Evolutionary conservation across 2,113 vertebrate species (phyloP), one percentile per base, ranked within the genome.

Genomic region (Aegithalos caudatus): DNA sequence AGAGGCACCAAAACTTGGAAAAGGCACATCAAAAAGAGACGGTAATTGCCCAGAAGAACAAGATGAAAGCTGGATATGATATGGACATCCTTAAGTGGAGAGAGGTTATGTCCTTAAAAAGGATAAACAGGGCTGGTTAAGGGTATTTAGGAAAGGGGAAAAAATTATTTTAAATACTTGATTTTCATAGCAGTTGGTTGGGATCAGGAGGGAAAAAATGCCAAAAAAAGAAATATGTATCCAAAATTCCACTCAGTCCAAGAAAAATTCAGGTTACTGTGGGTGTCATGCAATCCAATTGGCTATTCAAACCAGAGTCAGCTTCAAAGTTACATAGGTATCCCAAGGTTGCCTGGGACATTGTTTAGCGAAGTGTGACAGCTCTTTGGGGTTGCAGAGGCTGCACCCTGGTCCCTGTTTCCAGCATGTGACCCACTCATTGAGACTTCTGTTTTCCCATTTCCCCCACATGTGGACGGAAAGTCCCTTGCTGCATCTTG

Each of bases 251-350:
- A 54, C 9, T 47, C 40, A 78, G 73, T 51, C 40, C 29, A 51
- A 44, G 23, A 64, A 73, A 95, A 64, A 48, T 2, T 25, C 47
- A 51, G 9, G 14, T 86, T 72, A 42, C n/a, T 44, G 23, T 12
- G 29, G 4, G 33, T 44, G 23, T 47, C 35, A 29, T 5, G 2
- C 58, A 64, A 51, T 64, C 44, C 27, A 78, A 60, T 12, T 9
- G 69, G 15, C 11, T 48, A 22, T 35, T 82, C 57, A 67, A 91
- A 71, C 10, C 29, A 62, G 33, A 71, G 18, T 17, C 20, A 64
- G 38, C 18, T 35, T 62, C 53, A 64, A 67, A 79, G 35, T 29
- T 38, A 37, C 0, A 0, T 5, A 22, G 37, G 5, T 6, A 19
- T 50, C 48, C 15, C 65, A 50, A 12, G 4, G 15, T 35, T 60